Percentiles rank a stretch among this genome's conserved stretches.
These are phyloP conservation scores for Trachythela sp. DNA, from an alignment of 64 coral and sea anemone genomes.

Conservation along the genomic window DNA sequence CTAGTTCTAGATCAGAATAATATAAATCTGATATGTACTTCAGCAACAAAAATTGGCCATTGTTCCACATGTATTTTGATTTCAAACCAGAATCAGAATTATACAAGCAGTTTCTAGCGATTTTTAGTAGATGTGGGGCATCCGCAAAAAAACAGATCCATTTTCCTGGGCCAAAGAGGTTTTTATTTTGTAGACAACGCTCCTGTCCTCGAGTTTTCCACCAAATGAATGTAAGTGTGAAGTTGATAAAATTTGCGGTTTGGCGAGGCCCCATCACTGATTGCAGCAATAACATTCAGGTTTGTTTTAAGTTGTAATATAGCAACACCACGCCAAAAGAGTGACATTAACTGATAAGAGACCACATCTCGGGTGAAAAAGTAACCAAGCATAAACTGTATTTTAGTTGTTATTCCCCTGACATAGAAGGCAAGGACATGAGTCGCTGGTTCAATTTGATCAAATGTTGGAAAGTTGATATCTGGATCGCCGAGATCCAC, in stretches of 20 bases:
- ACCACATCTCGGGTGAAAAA: slow-evolving; percentile 13
- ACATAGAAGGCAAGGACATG: slow-evolving; percentile 37
- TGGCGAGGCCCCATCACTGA: slow-evolving; percentile 32
- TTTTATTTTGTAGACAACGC: neutral
- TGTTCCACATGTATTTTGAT: neutral
- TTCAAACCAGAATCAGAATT: neutral
- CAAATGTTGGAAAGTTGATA: slow-evolving; percentile 37
- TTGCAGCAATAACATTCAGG: slow-evolving; percentile 22
- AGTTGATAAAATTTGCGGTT: slow-evolving; percentile 46
- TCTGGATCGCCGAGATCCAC: slow-evolving; percentile 35
- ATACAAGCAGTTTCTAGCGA: neutral
- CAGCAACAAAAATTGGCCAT: neutral
- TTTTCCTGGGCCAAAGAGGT: neutral
- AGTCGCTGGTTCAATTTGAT: slow-evolving; percentile 26
- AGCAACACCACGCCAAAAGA: slow-evolving; percentile 37
- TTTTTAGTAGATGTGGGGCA: neutral
- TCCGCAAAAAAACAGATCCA: neutral
- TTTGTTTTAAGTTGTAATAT: slow-evolving; percentile 39
- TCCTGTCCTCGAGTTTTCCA: neutral
- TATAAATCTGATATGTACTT: neutral
- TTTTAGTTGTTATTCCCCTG: slow-evolving; percentile 18
- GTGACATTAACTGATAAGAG: slow-evolving; percentile 38
- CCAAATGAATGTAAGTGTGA: slow-evolving; percentile 24
- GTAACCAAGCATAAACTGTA: slow-evolving; percentile 39
- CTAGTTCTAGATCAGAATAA: neutral